Evolutionary conservation across 2,113 vertebrate species (phyloP).

Genomic region (Tupaia chinensis): DNA sequence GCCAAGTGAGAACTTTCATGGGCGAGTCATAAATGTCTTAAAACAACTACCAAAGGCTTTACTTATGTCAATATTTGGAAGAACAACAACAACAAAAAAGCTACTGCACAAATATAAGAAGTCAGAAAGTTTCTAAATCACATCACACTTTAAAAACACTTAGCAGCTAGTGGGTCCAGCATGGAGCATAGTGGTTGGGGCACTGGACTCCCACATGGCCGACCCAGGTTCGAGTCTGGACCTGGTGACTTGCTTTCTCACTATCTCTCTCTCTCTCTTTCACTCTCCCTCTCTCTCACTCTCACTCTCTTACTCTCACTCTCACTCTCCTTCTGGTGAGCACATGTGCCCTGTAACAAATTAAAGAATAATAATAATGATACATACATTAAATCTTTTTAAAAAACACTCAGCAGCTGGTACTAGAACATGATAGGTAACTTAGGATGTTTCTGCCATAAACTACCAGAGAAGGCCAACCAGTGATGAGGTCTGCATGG

Average conservation of each 20-base stretch:
- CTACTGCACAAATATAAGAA: background rate
- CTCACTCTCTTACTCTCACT: no score
- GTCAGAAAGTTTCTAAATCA: background rate
- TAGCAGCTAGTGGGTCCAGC: background rate
- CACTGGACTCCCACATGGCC: no score
- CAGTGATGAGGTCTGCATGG: accelerated
- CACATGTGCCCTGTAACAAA: no score
- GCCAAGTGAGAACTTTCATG: background rate
- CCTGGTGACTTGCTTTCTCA: no score
- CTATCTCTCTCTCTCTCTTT: no score
- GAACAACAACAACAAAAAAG: background rate
- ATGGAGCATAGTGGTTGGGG: no score
- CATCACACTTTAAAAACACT: background rate
- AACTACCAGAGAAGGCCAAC: no score
- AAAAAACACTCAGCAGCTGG: background rate
- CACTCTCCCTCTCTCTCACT: no score
- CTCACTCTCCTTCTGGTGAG: no score
- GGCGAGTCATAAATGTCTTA: background rate
- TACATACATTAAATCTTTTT: no score
- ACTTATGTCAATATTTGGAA: background rate
- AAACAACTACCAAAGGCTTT: background rate
- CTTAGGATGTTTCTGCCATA: background rate
- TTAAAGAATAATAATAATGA: no score
- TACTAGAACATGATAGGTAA: background rate
- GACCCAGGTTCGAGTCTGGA: no score